A percentile compares a stretch with the other conserved stretches of the same genome.
Evolutionary conservation across 2,888 invertebrate species (phyloP).

Genomic region (Eumacrocentrus americanus): DNA sequence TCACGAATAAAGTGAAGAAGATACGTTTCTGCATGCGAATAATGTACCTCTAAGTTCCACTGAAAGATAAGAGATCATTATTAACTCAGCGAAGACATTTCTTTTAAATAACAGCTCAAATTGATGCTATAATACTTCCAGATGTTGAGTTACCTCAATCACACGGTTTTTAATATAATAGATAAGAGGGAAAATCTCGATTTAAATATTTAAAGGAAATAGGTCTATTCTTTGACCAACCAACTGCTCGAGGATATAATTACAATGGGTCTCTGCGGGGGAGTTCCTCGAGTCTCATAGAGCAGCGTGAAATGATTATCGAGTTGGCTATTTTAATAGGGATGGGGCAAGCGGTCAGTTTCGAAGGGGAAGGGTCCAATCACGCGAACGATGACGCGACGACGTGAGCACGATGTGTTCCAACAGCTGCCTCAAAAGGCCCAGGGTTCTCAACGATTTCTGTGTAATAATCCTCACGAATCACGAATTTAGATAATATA

Average conservation of each 20-base stretch:
- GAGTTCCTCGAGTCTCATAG: background rate
- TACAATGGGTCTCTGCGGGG: constrained; percentile 8
- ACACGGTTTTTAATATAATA: too few species aligned
- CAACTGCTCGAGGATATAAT: constrained; percentile 22
- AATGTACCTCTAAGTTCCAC: too few species aligned
- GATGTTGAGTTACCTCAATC: too few species aligned
- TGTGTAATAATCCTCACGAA: background rate
- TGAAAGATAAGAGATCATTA: too few species aligned
- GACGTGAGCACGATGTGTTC: constrained; percentile 27
- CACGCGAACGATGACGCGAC: constrained; percentile 48
- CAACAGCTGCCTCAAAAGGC: constrained; percentile 21
- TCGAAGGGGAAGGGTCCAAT: constrained; percentile 45
- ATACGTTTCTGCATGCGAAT: too few species aligned
- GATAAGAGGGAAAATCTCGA: too few species aligned
- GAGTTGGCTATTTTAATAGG: constrained; percentile 4
- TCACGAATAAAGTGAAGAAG: too few species aligned
- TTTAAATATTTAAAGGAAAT: background rate
- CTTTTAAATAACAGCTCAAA: too few species aligned
- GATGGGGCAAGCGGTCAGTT: constrained; percentile 21
- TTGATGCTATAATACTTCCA: too few species aligned
- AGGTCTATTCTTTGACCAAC: constrained; percentile 1
- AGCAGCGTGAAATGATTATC: constrained; percentile 29
- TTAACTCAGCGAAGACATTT: too few species aligned
- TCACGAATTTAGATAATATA: too few species aligned
- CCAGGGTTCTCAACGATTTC: background rate